A percentile compares a stretch with the other conserved stretches of the same genome.
These are phyloP conservation scores for Halcyon malimbica DNA, from an alignment of 2,113 vertebrate genomes.

Conservation along the genomic window DNA sequence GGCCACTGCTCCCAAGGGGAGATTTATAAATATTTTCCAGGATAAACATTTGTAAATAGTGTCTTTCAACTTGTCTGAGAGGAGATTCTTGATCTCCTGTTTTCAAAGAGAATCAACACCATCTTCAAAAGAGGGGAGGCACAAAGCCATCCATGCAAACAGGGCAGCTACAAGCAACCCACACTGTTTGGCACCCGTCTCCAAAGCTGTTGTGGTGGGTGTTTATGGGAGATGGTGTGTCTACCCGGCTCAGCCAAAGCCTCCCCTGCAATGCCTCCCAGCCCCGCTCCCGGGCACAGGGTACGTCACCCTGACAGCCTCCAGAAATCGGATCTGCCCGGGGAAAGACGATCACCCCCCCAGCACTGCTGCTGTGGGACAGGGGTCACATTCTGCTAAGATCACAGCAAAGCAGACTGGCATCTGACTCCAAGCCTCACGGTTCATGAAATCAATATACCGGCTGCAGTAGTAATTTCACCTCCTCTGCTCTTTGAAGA, in stretches of 20 bases:
- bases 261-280: neutral
- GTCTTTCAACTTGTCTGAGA: neutral
- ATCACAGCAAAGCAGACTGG: constrained; percentile 13
- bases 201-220: neutral
- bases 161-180: neutral
- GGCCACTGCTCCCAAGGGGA: neutral
- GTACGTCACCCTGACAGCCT: neutral
- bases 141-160: neutral
- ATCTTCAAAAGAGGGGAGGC: constrained; percentile 9
- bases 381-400: constrained; percentile 27
- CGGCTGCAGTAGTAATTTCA: rapidly evolving
- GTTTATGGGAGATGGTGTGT: neutral
- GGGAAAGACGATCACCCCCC: neutral
- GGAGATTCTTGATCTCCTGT: neutral
- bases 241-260: neutral
- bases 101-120: neutral
- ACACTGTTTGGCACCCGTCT: neutral
- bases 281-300: neutral
- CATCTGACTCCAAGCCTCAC: neutral
- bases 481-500: constrained; percentile 13
- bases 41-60: constrained; percentile 38
- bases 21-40: neutral
- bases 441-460: constrained; percentile 10
- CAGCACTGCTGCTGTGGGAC: neutral
- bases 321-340: neutral